These are phyloP conservation scores for Drosophila melanosoma DNA, from an alignment of 2,888 invertebrate species.

Conservation along the genomic window DNA sequence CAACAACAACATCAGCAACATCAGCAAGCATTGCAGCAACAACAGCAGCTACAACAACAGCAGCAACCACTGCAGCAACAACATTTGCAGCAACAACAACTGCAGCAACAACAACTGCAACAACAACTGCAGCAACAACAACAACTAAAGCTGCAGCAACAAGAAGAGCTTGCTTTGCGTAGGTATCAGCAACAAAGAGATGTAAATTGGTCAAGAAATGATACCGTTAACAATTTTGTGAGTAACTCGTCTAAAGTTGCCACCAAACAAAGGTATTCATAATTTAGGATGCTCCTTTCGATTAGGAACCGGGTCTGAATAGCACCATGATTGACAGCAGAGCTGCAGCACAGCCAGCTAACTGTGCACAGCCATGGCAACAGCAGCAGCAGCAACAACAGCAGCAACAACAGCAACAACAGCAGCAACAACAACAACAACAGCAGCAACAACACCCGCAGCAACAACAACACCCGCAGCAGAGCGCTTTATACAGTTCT, in stretches of 20 bases:
- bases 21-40: constrained; percentile 8
- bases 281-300: constrained; percentile 2
- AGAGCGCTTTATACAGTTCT: neutral
- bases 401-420: neutral
- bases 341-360: neutral
- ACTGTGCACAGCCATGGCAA: neutral
- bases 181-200: constrained; percentile 1
- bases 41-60: constrained; percentile 26
- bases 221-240: constrained; percentile 31
- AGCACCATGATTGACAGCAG: constrained; percentile 43
- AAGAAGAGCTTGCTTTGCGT: neutral
- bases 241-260: constrained; percentile 18
- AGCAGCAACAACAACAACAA: neutral
- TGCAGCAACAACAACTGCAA: neutral
- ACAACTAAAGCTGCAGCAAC: neutral
- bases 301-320: constrained; percentile 50
- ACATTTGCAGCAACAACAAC: constrained; percentile 14
- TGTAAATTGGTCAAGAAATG: constrained; percentile 3
- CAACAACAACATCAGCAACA: constrained; percentile 1
- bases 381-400: constrained; percentile 2
- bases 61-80: constrained; percentile 9
- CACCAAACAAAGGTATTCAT: constrained; percentile 2
- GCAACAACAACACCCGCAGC: neutral
- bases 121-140: neutral
- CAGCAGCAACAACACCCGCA: constrained; percentile 9